These are phyloP conservation scores for Halisarca cf. caerulea DNA, from an alignment of 37 sponge, comb jelly and placozoan genomes.

Conservation along the genomic window DNA sequence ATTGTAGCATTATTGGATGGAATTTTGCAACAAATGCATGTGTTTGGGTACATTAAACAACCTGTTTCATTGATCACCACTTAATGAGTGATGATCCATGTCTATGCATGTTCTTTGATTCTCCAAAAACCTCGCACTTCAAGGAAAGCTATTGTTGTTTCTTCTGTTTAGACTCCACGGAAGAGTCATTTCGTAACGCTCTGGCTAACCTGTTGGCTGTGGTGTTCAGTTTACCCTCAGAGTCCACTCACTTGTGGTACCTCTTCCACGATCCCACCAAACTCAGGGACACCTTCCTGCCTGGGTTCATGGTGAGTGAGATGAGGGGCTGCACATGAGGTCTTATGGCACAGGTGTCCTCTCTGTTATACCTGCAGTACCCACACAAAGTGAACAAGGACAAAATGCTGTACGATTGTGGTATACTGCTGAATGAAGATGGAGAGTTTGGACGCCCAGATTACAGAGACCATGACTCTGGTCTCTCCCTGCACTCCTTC, in stretches of 20 bases:
- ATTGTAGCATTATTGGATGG: too few relatives aligned
- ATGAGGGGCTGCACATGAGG: too few relatives aligned
- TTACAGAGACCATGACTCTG: slow-evolving; percentile 63
- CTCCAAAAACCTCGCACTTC: too few relatives aligned
- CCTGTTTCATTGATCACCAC: too few relatives aligned
- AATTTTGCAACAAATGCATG: too few relatives aligned
- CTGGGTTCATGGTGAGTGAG: slow-evolving; percentile 77
- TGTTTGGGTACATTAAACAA: too few relatives aligned
- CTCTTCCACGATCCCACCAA: slow-evolving; percentile 60
- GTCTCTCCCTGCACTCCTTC: slow-evolving; percentile 83
- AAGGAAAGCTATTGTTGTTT: neutral
- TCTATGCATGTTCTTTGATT: too few relatives aligned
- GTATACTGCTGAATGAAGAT: slow-evolving; percentile 61
- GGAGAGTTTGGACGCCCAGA: slow-evolving; percentile 80
- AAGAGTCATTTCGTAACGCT: slow-evolving; percentile 61
- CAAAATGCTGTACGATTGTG: slow-evolving; percentile 13
- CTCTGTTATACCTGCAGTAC: slow-evolving; percentile 45
- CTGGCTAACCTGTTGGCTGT: slow-evolving; percentile 78
- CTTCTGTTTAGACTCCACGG: slow-evolving; percentile 66
- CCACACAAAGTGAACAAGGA: slow-evolving; percentile 47
- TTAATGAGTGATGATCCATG: too few relatives aligned
- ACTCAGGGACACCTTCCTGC: slow-evolving; percentile 67
- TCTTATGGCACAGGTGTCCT: too few relatives aligned
- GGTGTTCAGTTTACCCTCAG: slow-evolving; percentile 61
- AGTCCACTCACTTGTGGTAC: slow-evolving; percentile 78